phyloP scores from a whole-genome alignment of 2,113 vertebrate genomes.

The Bufo bufo region DNA sequence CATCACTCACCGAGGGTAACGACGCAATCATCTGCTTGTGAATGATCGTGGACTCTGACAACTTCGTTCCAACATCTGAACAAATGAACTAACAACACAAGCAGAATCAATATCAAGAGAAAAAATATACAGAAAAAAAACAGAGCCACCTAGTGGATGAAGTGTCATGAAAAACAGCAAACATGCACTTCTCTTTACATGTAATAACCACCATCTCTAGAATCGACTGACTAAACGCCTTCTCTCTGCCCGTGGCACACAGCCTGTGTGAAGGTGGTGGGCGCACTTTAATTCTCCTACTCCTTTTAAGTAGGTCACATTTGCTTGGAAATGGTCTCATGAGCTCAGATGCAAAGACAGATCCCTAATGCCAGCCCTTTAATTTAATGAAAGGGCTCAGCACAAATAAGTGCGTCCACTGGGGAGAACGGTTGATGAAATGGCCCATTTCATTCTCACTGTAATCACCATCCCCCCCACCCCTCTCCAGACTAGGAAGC shows the following conservation, averaged over 20 bases:
- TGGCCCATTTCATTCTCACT: constrained; percentile 20
- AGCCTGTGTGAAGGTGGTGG: neutral
- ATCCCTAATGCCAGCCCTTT: constrained; percentile 5
- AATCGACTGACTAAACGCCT: neutral
- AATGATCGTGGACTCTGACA: constrained; percentile 95
- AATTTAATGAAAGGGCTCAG: constrained; percentile 33
- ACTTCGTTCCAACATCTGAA: constrained; percentile 92
- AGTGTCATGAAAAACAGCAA: neutral
- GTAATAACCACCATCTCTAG: neutral
- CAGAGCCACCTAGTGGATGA: neutral
- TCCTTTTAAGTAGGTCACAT: constrained; percentile 25
- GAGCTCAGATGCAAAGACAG: constrained; percentile 10
- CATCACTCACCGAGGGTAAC: constrained; percentile 87
- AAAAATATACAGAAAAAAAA: neutral
- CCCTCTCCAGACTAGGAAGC: neutral
- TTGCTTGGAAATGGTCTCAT: neutral
- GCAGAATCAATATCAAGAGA: neutral
- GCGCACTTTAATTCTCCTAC: constrained; percentile 2
- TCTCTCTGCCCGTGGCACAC: neutral
- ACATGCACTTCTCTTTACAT: neutral
- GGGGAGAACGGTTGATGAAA: constrained; percentile 27
- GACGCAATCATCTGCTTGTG: constrained; percentile 97
- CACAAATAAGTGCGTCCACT: constrained; percentile 6
- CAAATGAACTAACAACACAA: constrained; percentile 90
- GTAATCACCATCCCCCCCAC: neutral